These are phyloP conservation scores for Micronycteris hirsuta DNA, from an alignment of 2,113 vertebrate genomes.

Conservation along the genomic window DNA sequence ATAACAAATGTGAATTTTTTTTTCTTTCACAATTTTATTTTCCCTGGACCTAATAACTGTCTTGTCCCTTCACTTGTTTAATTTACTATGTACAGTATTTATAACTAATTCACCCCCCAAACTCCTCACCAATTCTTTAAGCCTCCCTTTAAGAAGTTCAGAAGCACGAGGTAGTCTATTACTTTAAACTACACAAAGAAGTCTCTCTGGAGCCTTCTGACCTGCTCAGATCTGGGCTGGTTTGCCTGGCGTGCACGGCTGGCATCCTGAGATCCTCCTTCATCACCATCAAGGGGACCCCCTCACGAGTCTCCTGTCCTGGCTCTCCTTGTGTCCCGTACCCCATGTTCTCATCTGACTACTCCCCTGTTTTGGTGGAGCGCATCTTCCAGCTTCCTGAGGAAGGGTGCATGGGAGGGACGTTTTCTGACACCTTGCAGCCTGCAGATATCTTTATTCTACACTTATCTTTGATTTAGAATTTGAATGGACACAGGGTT, in stretches of 20 bases:
- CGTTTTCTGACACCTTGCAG: background rate
- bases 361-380: background rate
- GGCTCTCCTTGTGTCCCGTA: background rate
- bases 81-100: background rate
- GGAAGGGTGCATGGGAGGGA: constrained; percentile 35
- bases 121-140: background rate
- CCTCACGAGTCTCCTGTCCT: background rate
- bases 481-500: constrained; percentile 5
- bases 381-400: constrained; percentile 1
- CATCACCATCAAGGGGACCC: background rate
- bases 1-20: background rate
- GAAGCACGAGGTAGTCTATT: background rate
- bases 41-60: background rate
- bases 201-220: constrained; percentile 18
- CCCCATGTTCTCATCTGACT: background rate
- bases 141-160: constrained; percentile 26
- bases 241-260: background rate
- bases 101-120: background rate
- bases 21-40: constrained; percentile 23
- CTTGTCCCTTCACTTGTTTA: constrained; percentile 11
- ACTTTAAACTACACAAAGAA: background rate
- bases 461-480: background rate
- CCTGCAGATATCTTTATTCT: background rate
- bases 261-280: background rate
- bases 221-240: background rate